These are phyloP conservation scores for Proisotoma minuta DNA, from an alignment of 2,888 invertebrate genomes.

Conservation along the genomic window DNA sequence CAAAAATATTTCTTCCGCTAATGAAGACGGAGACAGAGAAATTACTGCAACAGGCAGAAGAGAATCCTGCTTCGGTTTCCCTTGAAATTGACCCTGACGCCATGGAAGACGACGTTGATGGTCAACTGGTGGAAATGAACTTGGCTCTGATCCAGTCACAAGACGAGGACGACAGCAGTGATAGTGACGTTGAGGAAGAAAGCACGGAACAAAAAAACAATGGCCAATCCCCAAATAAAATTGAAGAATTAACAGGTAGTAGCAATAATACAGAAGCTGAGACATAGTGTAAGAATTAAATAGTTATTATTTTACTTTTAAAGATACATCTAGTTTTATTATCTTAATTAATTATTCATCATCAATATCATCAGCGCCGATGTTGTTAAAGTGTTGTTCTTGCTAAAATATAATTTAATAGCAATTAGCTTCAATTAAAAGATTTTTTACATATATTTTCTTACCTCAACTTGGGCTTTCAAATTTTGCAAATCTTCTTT, in stretches of 20 bases:
- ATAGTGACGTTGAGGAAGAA: background rate
- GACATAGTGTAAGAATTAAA: no score
- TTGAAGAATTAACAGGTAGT: no score
- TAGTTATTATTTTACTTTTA: no score
- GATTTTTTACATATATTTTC: background rate
- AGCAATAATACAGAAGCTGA: no score
- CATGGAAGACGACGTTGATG: background rate
- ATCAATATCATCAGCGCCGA: background rate
- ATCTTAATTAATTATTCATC: no score
- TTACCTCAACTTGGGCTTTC: slow-evolving; percentile 17
- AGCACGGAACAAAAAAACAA: background rate
- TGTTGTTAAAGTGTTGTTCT: background rate
- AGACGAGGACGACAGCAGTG: background rate
- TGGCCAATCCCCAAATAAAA: no score
- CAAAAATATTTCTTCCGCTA: background rate
- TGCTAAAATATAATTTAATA: background rate
- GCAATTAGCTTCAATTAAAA: background rate
- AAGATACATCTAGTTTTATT: no score
- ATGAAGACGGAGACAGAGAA: slow-evolving; percentile 8
- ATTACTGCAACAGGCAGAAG: background rate
- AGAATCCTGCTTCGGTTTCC: background rate
- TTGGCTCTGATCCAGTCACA: background rate
- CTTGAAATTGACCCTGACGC: background rate
- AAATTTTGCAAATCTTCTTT: slow-evolving; percentile 21
- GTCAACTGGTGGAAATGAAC: slow-evolving; percentile 1